Evolutionary conservation across 2,888 invertebrate genomes (phyloP).

Genomic region (Candidula unifasciata): DNA sequence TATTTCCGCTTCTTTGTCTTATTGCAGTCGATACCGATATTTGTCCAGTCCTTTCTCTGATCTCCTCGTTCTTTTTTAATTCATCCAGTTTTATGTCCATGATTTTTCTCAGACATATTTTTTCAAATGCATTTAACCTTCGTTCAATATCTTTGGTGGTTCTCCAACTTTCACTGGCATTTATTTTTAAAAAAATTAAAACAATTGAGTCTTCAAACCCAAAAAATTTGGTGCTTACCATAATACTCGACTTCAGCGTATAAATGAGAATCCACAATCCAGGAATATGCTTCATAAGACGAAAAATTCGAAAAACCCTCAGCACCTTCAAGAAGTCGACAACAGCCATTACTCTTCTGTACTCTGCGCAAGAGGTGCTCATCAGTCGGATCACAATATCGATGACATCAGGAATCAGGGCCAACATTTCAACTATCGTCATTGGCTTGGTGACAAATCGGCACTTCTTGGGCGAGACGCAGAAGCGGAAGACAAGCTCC

Average conservation of each 20-base stretch:
- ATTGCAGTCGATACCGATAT: no score
- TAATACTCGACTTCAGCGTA: slow-evolving; percentile 64
- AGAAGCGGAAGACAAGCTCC: slow-evolving; percentile 59
- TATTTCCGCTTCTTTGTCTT: no score
- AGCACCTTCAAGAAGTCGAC: slow-evolving; percentile 57
- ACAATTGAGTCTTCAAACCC: no score
- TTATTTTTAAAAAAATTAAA: no score
- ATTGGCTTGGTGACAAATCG: slow-evolving; percentile 54
- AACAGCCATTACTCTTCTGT: slow-evolving; percentile 39
- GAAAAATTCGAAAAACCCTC: slow-evolving; percentile 62
- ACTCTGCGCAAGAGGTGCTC: neutral
- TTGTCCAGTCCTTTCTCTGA: no score
- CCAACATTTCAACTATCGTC: slow-evolving; percentile 60
- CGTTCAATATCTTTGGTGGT: no score
- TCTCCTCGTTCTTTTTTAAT: no score
- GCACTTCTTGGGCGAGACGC: slow-evolving; percentile 56
- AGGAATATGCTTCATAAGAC: slow-evolving; percentile 60
- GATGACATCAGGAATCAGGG: slow-evolving; percentile 59
- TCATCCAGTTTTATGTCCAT: no score
- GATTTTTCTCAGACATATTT: no score
- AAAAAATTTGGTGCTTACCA: slow-evolving; percentile 49
- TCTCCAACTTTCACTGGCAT: no score
- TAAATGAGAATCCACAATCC: slow-evolving; percentile 66
- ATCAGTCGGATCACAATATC: slow-evolving; percentile 49
- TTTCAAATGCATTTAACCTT: no score